phyloP scores from a whole-genome alignment of 2,797 vertebrate genomes.

The Microtus obscurus region DNA sequence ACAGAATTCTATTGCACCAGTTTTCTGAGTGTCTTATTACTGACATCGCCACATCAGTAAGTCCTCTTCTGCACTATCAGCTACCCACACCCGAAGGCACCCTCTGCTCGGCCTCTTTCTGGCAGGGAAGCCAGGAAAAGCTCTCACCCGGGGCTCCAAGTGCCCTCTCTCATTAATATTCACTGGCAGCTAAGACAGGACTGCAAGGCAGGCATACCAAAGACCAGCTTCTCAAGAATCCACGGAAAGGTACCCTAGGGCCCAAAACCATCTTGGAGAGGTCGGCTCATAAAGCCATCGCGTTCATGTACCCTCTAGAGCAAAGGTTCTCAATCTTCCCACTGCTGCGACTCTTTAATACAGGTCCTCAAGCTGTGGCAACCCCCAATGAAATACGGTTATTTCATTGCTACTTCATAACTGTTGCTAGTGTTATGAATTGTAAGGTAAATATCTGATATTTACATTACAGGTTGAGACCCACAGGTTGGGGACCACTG shows the following conservation, averaged over 20 bases:
- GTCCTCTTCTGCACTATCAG: not conserved
- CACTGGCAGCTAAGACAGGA: not conserved
- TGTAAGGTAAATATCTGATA: not conserved
- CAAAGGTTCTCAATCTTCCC: not conserved
- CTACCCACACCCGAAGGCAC: too few relatives aligned
- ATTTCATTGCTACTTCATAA: not conserved
- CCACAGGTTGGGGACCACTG: not conserved
- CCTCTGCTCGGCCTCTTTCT: not conserved
- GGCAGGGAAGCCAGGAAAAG: not conserved
- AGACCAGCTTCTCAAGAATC: not conserved
- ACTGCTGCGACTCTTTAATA: not conserved
- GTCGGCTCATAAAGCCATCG: not conserved
- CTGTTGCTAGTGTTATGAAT: not conserved
- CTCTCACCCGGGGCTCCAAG: not conserved
- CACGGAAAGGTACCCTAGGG: not conserved
- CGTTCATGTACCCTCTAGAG: not conserved
- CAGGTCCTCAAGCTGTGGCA: not conserved
- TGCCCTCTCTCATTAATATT: not conserved
- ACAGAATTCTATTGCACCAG: not conserved
- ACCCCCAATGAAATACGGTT: not conserved
- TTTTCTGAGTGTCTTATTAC: not conserved
- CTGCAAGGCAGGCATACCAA: not conserved
- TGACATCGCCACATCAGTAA: not conserved
- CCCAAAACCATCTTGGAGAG: not conserved
- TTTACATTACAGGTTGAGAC: not conserved